Conservation (phyloP, 1,140 invertebrate species). For the Pemphigus obesinymphae region DNA sequence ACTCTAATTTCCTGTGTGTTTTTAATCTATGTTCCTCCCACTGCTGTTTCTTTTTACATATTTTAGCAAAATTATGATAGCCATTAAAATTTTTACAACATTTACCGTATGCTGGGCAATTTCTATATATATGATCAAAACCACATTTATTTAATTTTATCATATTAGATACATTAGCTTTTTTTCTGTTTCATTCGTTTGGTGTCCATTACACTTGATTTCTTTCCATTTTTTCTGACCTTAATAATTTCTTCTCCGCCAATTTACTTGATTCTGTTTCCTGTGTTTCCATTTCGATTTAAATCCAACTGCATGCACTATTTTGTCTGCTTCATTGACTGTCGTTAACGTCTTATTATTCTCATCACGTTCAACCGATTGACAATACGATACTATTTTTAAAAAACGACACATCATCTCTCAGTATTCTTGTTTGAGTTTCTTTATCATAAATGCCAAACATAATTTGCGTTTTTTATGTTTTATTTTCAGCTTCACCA, state of each 20-base stretch:
- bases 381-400: not conserved
- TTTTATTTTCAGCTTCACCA: not conserved
- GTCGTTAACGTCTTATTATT: not conserved
- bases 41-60: not conserved
- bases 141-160: not conserved
- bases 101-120: not conserved
- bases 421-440: not conserved
- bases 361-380: not conserved
- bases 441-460: not conserved
- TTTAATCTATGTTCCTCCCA: not conserved
- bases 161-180: not conserved
- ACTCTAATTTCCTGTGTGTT: not conserved
- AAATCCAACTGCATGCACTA: too few relatives aligned
- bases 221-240: too few relatives aligned
- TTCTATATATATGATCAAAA: not conserved
- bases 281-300: not conserved
- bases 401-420: not conserved
- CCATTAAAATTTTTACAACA: not conserved
- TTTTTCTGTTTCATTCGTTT: not conserved
- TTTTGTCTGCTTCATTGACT: not conserved
- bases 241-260: not conserved
- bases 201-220: too few relatives aligned
- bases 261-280: not conserved
- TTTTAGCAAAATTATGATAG: not conserved
- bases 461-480: not conserved